phyloP scores from a whole-genome alignment of 2,888 invertebrate genomes.

The Drosophila aldrichi region DNA sequence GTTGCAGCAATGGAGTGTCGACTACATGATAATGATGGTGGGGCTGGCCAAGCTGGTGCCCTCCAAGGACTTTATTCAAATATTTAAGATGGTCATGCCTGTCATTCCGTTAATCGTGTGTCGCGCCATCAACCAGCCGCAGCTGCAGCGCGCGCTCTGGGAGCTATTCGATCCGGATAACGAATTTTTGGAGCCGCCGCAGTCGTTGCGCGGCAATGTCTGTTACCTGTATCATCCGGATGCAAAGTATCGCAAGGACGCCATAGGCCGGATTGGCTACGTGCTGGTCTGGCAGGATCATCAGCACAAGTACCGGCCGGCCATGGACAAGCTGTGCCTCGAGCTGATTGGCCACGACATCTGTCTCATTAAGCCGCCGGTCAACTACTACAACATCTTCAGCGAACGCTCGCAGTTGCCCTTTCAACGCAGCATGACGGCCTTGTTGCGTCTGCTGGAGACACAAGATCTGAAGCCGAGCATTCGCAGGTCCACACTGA shows the following conservation, averaged over 20 bases:
- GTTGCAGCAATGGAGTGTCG: constrained; percentile 67
- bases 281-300: constrained; percentile 61
- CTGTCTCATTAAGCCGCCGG: constrained; percentile 63
- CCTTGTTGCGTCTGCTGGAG: constrained; percentile 77
- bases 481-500: constrained; percentile 75
- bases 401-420: constrained; percentile 33
- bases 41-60: constrained; percentile 67
- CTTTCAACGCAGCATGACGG: constrained; percentile 48
- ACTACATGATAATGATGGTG: constrained; percentile 77
- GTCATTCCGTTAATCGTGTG: constrained; percentile 71
- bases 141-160: constrained; percentile 57
- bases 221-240: constrained; percentile 79
- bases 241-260: constrained; percentile 67
- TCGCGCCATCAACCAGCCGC: constrained; percentile 35
- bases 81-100: constrained; percentile 72
- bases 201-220: constrained; percentile 78
- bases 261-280: constrained; percentile 73
- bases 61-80: constrained; percentile 57
- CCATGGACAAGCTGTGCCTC: constrained; percentile 59
- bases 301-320: constrained; percentile 61
- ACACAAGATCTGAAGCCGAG: constrained; percentile 75
- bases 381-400: constrained; percentile 71
- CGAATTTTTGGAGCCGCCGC: constrained; percentile 51
- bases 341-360: constrained; percentile 77
- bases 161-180: constrained; percentile 79